phyloP scores from a whole-genome alignment of 2,797 vertebrate species.

The Rallus crepitans region DNA sequence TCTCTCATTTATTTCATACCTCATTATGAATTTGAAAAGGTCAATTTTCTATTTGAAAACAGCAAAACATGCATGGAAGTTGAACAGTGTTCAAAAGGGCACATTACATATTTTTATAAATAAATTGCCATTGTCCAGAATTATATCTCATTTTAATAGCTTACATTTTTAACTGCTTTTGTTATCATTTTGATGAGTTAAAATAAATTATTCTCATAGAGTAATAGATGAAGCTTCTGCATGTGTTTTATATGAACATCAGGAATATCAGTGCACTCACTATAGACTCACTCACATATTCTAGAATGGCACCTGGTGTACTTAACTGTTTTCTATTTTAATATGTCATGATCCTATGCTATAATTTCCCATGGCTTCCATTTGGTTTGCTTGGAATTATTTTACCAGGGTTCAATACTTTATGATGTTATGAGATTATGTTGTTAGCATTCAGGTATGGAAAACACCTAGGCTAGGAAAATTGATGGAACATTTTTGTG shows the following conservation, averaged over 20 bases:
- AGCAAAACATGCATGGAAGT: slow-evolving; percentile 54
- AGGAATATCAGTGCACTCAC: not conserved
- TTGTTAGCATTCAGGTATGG: not conserved
- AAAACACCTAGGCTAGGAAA: not conserved
- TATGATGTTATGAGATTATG: not conserved
- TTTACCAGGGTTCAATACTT: not conserved
- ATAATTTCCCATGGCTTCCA: not conserved
- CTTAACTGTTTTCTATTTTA: not conserved
- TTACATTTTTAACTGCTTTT: not conserved
- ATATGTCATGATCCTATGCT: not conserved
- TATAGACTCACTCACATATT: not conserved
- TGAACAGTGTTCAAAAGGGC: not conserved
- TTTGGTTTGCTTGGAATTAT: not conserved
- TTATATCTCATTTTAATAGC: not conserved
- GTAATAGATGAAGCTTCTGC: not conserved
- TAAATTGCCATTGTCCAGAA: not conserved
- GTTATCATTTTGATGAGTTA: not conserved
- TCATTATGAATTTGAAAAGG: slow-evolving; percentile 84
- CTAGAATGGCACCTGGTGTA: not conserved
- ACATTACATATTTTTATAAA: not conserved
- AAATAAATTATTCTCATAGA: not conserved
- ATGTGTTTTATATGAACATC: not conserved
- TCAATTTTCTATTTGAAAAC: slow-evolving; percentile 57
- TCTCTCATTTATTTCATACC: slow-evolving; percentile 84
- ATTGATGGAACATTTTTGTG: not conserved